These are phyloP conservation scores for Synergus laeviventris DNA, from an alignment of 2,888 invertebrate species.

Conservation along the genomic window DNA sequence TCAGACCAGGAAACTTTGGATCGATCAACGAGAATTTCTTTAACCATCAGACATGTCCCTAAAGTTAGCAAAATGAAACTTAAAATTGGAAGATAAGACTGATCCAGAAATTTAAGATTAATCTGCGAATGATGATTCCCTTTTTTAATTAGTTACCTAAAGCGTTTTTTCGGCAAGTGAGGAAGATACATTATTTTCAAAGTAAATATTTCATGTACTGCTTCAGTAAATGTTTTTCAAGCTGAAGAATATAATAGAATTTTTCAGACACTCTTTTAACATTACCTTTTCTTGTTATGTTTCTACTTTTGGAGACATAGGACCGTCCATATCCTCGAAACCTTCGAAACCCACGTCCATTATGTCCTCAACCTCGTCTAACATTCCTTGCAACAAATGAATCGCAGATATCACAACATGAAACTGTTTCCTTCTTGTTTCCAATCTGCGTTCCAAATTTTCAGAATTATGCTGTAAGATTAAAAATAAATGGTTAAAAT, in stretches of 20 bases:
- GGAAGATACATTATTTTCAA: background rate
- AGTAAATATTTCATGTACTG: background rate
- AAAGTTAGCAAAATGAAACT: constrained; percentile 88
- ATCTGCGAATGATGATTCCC: background rate
- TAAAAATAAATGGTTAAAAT: background rate
- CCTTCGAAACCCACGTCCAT: constrained; percentile 78
- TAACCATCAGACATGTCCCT: constrained; percentile 94
- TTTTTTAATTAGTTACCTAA: background rate
- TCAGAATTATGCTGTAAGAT: constrained; percentile 80
- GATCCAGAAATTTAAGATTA: background rate
- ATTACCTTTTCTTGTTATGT: constrained; percentile 41
- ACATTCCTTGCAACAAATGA: constrained; percentile 76
- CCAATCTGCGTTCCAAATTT: constrained; percentile 86
- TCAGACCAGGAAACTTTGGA: constrained; percentile 78
- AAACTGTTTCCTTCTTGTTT: constrained; percentile 91
- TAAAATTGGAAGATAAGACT: constrained; percentile 75
- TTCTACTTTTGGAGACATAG: constrained; percentile 58
- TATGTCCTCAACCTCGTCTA: constrained; percentile 84
- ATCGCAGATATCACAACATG: constrained; percentile 83
- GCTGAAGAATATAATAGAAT: background rate
- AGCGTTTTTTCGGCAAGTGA: background rate
- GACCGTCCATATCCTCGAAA: constrained; percentile 68
- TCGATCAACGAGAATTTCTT: constrained; percentile 87
- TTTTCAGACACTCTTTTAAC: constrained; percentile 30
- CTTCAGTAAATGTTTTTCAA: too few relatives aligned